Percentiles rank a stretch among this genome's conserved stretches.
Conservation (phyloP, 2,888 invertebrate genomes). For the Conomelus anceps region DNA sequence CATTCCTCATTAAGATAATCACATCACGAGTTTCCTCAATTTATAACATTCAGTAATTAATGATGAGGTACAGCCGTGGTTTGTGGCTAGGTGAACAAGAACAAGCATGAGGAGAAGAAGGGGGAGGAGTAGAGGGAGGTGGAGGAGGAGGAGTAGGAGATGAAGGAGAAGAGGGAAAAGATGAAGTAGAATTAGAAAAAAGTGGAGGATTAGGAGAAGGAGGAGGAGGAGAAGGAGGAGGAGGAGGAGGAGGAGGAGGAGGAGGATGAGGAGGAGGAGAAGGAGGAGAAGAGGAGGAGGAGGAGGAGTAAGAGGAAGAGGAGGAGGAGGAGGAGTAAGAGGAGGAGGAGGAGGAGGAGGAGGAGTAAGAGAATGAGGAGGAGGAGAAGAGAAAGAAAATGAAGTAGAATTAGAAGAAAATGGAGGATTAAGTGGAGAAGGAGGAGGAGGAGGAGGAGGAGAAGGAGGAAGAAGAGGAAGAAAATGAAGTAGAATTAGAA, state of each 20-base stretch:
- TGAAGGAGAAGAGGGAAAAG: not conserved
- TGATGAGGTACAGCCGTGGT: not conserved
- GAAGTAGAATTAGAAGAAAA: not conserved
- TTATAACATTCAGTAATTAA: not conserved
- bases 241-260: not conserved
- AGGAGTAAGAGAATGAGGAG: not conserved
- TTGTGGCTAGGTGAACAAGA: not conserved
- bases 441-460: not conserved
- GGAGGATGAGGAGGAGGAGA: not conserved
- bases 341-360: not conserved
- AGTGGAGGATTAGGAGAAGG: not conserved
- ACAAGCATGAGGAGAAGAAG: constrained; percentile 4
- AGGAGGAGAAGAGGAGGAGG: not conserved
- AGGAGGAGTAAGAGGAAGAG: not conserved
- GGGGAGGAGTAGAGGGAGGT: not conserved
- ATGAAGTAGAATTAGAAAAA: not conserved
- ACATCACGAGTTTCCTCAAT: not conserved
- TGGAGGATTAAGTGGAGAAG: too few relatives aligned
- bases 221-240: not conserved
- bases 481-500: too few relatives aligned
- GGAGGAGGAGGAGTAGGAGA: not conserved
- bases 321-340: too few relatives aligned
- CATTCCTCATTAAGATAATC: not conserved
- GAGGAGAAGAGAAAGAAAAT: not conserved
- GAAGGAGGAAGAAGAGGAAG: not conserved